Base-by-base conservation (phyloP, 1,140 invertebrate species). In the Pseudobourletiella spinata region DNA sequence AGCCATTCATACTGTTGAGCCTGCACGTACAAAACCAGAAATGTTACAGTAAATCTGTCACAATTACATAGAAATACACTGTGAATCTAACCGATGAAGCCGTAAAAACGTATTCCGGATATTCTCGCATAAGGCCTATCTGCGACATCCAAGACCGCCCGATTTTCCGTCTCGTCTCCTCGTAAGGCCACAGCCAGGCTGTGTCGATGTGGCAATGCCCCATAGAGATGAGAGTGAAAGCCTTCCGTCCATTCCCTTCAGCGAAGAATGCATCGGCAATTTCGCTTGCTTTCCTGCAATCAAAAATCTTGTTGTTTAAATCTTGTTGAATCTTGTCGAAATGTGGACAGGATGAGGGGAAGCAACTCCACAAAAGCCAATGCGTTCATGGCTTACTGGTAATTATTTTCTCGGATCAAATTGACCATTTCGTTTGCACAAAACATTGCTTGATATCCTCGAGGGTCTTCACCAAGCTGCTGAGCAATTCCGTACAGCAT, bases 1-100 rank as follows among this genome's bases (percentile, higher is more conserved):
- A 80, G 75, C 80, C 80, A 81, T n/a, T 76, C 72, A 70, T 76
- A 79, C 66, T 81, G 80, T 70, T 81, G 80, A 29, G 80, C 80
- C 80, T 81, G 63, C 8, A 20, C 35, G n/a, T n/a, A n/a, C n/a
- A n/a, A n/a, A 65, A n/a, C n/a, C n/a, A n/a, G n/a, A n/a, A n/a
- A n/a, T n/a, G n/a, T n/a, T n/a, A n/a, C n/a, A n/a, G n/a, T n/a
- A n/a, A n/a, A n/a, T n/a, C n/a, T n/a, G n/a, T n/a, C n/a, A n/a
- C n/a, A n/a, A n/a, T n/a, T n/a, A n/a, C n/a, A n/a, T n/a, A n/a
- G n/a, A 39, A 48, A 22, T 48, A 15, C 8, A 11, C 14, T 48
- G 14, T 14, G 46, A 48, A 48, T 15, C 46, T 22, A n/a, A 80
- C 80, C 75, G 80, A 79, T 22, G 80, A 81, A 66, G 77, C 79